Conservation (phyloP, 1,140 invertebrate species). For the Eupristina koningsbergeri region DNA sequence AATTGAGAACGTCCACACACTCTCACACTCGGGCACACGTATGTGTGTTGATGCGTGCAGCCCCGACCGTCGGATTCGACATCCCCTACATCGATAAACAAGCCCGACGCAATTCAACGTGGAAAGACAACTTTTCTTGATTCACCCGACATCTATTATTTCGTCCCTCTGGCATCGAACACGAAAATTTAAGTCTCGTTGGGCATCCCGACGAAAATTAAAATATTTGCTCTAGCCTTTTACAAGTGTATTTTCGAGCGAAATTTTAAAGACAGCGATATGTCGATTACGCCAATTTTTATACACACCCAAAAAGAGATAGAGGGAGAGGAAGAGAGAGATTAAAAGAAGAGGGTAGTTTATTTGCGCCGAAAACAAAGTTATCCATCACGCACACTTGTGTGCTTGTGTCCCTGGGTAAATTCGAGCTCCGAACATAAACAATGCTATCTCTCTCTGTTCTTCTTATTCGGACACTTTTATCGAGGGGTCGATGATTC, state of each 20-base stretch:
- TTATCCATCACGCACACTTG: not conserved
- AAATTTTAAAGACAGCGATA: too few relatives aligned
- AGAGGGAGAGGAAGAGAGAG: too few relatives aligned
- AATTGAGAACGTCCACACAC: conserved; percentile 13
- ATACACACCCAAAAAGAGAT: too few relatives aligned
- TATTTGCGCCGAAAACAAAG: not conserved
- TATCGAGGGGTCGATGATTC: conserved; percentile 43
- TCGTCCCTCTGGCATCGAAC: not conserved
- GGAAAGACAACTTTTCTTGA: not conserved
- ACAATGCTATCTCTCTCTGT: conserved; percentile 24
- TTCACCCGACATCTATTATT: not conserved
- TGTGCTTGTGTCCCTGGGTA: not conserved
- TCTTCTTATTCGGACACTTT: conserved; percentile 30
- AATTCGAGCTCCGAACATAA: not conserved
- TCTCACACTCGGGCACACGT: too few relatives aligned
- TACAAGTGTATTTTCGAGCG: not conserved
- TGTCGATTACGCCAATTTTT: too few relatives aligned
- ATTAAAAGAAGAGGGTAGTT: too few relatives aligned
- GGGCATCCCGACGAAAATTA: not conserved
- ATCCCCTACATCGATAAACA: conserved; percentile 39
- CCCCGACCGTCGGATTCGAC: conserved; percentile 35
- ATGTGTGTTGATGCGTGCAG: not conserved
- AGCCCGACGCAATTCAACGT: conserved; percentile 11
- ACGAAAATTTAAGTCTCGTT: not conserved
- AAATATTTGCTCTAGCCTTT: not conserved